phyloP scores from a whole-genome alignment of 1,140 invertebrate species.

The Fopius arisanus region DNA sequence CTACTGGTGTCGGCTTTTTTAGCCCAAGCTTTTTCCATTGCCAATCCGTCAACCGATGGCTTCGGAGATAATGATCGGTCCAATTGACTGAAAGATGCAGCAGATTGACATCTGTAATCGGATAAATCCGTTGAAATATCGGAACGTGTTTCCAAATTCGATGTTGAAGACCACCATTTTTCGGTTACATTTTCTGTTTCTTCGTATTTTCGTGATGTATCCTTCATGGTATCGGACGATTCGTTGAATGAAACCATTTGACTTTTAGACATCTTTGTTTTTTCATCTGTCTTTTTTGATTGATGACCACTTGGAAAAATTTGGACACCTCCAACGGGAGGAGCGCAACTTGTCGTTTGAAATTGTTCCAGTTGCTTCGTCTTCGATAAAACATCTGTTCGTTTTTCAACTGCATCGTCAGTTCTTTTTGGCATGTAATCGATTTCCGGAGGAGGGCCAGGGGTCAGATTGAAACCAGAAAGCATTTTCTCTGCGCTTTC shows the following conservation, averaged over 20 bases:
- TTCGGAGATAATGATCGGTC: conserved; percentile 53
- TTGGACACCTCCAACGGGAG: conserved; percentile 71
- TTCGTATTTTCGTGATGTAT: conserved; percentile 22
- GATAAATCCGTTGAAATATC: conserved; percentile 49
- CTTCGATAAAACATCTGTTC: conserved; percentile 67
- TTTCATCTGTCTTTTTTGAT: conserved; percentile 4
- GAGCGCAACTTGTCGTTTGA: conserved; percentile 67
- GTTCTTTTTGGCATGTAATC: conserved; percentile 70
- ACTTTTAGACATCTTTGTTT: not conserved
- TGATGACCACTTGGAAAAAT: conserved; percentile 64
- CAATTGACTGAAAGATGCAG: conserved; percentile 41
- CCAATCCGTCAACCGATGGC: conserved; percentile 69
- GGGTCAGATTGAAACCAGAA: conserved; percentile 69
- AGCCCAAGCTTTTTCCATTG: conserved; percentile 73
- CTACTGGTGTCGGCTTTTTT: conserved; percentile 65
- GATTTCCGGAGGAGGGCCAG: conserved; percentile 78
- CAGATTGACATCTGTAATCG: conserved; percentile 47
- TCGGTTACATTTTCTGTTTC: conserved; percentile 34
- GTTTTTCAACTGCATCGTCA: conserved; percentile 57
- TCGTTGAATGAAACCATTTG: not conserved
- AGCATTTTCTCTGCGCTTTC: conserved; percentile 57
- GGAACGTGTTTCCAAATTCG: conserved; percentile 50
- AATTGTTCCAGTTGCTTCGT: conserved; percentile 73
- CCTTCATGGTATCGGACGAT: not conserved
- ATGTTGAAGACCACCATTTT: conserved; percentile 47